Conservation (phyloP, 2,113 vertebrate species). For the Sprattus sprattus region DNA sequence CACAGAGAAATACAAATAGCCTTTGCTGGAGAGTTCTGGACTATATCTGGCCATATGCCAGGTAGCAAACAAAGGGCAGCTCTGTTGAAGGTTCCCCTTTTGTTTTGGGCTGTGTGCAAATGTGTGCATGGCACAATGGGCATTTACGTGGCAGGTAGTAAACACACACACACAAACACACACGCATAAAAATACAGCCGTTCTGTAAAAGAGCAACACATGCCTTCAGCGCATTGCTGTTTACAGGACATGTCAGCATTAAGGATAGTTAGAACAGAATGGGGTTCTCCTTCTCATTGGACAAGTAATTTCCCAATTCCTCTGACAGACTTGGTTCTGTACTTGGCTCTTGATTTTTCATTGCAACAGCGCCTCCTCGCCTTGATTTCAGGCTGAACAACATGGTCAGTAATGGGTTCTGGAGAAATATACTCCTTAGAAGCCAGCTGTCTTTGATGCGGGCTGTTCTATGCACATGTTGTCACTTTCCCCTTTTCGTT, state of each 20-base stretch:
- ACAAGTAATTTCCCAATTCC: no score
- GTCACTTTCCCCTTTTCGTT: neutral
- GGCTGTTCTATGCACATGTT: neutral
- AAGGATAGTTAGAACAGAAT: neutral
- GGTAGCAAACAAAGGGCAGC: conserved; percentile 25
- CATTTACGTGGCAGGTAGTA: neutral
- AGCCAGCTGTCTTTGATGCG: no score
- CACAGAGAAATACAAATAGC: neutral
- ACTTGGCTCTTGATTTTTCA: neutral
- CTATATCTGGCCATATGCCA: neutral
- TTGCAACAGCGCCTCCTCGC: neutral
- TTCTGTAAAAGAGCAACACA: neutral
- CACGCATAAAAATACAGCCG: neutral
- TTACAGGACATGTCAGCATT: no score
- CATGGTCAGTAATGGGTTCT: neutral
- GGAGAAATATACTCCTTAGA: neutral
- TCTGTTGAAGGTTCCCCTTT: conserved; percentile 26
- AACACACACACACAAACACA: conserved; percentile 1
- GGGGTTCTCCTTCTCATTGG: no score
- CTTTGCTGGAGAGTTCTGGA: conserved; percentile 2
- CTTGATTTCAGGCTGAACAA: neutral
- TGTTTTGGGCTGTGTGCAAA: neutral
- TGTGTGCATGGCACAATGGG: neutral
- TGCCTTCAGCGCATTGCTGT: neutral
- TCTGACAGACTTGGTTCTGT: neutral